Conservation (phyloP, 2,797 vertebrate genomes). For the Mus minutoides region DNA sequence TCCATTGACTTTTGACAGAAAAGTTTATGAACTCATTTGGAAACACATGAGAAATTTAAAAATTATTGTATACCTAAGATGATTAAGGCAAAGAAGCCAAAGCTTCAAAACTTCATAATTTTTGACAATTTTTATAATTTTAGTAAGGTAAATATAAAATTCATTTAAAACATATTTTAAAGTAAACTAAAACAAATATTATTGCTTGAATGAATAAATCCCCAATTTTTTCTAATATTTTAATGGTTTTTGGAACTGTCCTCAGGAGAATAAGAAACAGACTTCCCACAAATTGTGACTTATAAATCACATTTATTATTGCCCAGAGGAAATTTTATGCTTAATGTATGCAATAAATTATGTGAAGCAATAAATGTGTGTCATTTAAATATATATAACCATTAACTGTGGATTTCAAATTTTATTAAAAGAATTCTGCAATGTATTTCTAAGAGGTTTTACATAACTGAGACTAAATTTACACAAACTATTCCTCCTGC, state of each 20-base stretch:
- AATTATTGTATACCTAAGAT: neutral
- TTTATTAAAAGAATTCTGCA: conserved; percentile 77
- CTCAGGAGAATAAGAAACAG: conserved; percentile 67
- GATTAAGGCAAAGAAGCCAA: conserved; percentile 18
- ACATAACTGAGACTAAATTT: conserved; percentile 66
- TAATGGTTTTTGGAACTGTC: conserved; percentile 45
- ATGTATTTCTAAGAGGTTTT: conserved; percentile 76
- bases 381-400: conserved; percentile 74
- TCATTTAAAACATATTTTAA: conserved; percentile 40
- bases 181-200: conserved; percentile 54
- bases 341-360: conserved; percentile 77
- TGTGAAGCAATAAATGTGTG: conserved; percentile 73
- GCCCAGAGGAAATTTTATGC: conserved; percentile 63
- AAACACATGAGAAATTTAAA: conserved; percentile 37
- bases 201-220: conserved; percentile 55
- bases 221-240: conserved; percentile 52
- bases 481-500: conserved; percentile 45
- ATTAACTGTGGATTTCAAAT: conserved; percentile 73
- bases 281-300: conserved; percentile 58
- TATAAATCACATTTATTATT: conserved; percentile 79
- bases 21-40: conserved; percentile 14
- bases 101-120: conserved; percentile 31
- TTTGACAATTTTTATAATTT: neutral
- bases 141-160: conserved; percentile 17
- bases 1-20: neutral